These are phyloP conservation scores for Drosophila barbarae DNA, from an alignment of 2,888 invertebrate species.

Conservation along the genomic window DNA sequence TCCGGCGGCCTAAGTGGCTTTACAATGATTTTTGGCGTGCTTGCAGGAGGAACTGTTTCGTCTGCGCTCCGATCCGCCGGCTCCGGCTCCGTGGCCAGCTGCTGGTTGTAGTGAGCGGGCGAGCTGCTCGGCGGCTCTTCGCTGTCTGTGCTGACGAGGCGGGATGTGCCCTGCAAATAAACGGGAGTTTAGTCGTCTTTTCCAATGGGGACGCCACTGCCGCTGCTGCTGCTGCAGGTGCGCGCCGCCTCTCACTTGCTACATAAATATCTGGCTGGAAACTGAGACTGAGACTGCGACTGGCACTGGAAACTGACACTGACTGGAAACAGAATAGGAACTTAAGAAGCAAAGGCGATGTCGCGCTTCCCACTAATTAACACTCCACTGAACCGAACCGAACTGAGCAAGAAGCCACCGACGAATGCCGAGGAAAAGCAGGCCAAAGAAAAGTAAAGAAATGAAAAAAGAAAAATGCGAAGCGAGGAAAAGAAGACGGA, in stretches of 20 bases:
- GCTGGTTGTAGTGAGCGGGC: conserved; percentile 50
- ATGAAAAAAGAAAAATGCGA: conserved; percentile 3
- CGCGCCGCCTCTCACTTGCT: conserved; percentile 4
- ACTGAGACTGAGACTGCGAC: neutral
- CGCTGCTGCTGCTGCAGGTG: neutral
- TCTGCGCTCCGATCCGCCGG: conserved; percentile 12
- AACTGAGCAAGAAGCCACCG: conserved; percentile 22
- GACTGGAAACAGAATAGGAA: conserved; percentile 6
- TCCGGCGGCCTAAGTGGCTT: conserved; percentile 69
- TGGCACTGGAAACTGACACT: neutral
- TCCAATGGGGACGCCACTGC: conserved; percentile 1
- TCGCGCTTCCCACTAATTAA: conserved; percentile 15
- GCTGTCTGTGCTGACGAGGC: conserved; percentile 84
- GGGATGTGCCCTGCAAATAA: conserved; percentile 81
- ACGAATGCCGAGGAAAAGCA: conserved; percentile 27
- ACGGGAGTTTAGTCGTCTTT: neutral
- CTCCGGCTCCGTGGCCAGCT: conserved; percentile 30
- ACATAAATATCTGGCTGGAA: neutral
- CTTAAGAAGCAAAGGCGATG: neutral
- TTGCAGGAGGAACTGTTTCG: conserved; percentile 66
- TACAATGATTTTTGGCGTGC: conserved; percentile 73
- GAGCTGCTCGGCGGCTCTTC: conserved; percentile 80
- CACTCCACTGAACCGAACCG: conserved; percentile 26
- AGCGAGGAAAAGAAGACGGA: neutral
- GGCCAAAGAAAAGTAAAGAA: conserved; percentile 5